These are phyloP conservation scores for Lapara coniferarum DNA, from an alignment of 2,888 invertebrate species.

Conservation along the genomic window DNA sequence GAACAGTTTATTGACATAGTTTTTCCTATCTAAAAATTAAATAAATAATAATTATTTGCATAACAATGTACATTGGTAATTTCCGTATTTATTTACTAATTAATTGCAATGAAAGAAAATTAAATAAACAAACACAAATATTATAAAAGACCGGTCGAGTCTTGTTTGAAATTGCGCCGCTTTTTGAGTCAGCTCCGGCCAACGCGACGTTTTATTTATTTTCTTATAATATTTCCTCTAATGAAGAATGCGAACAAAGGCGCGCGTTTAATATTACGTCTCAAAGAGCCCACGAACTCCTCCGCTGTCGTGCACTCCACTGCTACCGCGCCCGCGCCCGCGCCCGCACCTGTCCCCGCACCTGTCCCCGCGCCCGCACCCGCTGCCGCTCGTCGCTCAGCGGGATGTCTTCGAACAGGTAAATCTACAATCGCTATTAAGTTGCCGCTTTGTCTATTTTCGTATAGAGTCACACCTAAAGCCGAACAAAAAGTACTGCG, in stretches of 20 bases:
- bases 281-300: not conserved
- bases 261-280: conserved; percentile 3
- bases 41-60: no score
- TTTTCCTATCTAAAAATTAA: no score
- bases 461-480: no score
- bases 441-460: no score
- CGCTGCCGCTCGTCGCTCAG: not conserved
- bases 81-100: no score
- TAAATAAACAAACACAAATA: not conserved
- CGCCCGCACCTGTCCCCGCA: not conserved
- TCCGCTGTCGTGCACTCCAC: not conserved
- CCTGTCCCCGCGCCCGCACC: not conserved
- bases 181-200: not conserved
- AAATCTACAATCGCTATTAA: not conserved
- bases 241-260: conserved; percentile 14
- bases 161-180: not conserved
- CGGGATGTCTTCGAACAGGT: not conserved
- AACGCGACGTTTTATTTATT: conserved; percentile 10
- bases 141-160: not conserved
- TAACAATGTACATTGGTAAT: no score
- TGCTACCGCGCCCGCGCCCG: not conserved
- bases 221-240: conserved; percentile 10
- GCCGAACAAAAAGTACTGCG: no score
- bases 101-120: not conserved
- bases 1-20: no score